phyloP scores from a whole-genome alignment of 1,140 invertebrate species.

The Saccostrea glomerata region DNA sequence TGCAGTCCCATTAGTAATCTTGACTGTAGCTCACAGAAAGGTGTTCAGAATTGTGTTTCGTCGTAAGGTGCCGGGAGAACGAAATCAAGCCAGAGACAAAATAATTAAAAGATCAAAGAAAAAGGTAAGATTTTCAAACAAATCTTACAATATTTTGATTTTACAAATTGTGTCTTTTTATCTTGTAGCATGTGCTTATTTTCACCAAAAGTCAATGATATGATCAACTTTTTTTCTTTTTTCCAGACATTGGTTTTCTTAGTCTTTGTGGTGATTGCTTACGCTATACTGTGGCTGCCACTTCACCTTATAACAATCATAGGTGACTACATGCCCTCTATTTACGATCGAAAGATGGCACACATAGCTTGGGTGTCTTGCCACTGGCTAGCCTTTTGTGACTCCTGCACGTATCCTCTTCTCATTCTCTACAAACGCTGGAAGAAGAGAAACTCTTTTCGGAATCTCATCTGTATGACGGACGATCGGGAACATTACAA shows the following conservation, averaged over 20 bases:
- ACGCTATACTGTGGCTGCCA: constrained; percentile 27
- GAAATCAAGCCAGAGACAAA: neutral
- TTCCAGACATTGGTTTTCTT: constrained; percentile 29
- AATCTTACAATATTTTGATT: too few species aligned
- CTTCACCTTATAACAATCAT: neutral
- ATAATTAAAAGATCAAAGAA: neutral
- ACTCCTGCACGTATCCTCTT: neutral
- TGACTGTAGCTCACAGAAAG: neutral
- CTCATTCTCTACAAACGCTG: neutral
- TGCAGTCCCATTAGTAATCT: neutral
- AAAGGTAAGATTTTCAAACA: neutral
- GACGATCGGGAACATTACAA: neutral
- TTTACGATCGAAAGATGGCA: neutral
- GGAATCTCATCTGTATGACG: neutral
- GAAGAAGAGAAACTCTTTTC: neutral
- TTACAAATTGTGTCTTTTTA: too few species aligned
- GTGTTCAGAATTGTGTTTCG: neutral
- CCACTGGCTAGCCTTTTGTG: constrained; percentile 40
- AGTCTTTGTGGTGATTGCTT: neutral
- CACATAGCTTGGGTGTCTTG: constrained; percentile 12
- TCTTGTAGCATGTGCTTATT: too few species aligned
- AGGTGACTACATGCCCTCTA: neutral
- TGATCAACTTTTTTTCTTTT: neutral
- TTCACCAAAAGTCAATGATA: too few species aligned
- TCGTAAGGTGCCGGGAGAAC: neutral